Conservation (phyloP, 2,113 vertebrate species). For the Thinocorus orbignyianus region DNA sequence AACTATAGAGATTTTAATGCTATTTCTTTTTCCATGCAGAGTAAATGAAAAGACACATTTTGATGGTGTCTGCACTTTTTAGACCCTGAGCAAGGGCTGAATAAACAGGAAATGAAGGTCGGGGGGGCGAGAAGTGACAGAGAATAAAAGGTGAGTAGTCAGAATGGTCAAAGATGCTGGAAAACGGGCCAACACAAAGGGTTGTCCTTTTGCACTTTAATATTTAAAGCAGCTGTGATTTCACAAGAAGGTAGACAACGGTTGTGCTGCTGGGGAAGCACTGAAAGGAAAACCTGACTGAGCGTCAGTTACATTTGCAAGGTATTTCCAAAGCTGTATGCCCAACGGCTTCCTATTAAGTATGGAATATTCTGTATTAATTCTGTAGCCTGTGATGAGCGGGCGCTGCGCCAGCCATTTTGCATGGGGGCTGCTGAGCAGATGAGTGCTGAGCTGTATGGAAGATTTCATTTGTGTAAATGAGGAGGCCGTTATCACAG, state of each 20-base stretch:
- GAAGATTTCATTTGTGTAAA: slow-evolving; percentile 58
- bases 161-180: background rate
- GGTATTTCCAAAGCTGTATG: background rate
- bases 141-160: background rate
- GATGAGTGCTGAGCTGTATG: slow-evolving; percentile 30
- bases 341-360: background rate
- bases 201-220: background rate
- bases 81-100: slow-evolving; percentile 2
- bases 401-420: background rate
- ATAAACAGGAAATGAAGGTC: slow-evolving; percentile 21
- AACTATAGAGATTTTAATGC: background rate
- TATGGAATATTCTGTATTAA: slow-evolving; percentile 32
- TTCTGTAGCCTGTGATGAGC: background rate
- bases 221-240: background rate
- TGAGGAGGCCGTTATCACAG: slow-evolving; percentile 46
- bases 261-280: background rate
- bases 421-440: slow-evolving; percentile 1
- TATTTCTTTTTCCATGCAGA: background rate
- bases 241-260: background rate
- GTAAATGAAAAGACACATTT: background rate
- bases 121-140: background rate
- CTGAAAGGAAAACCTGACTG: background rate
- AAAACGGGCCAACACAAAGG: background rate
- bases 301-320: background rate
- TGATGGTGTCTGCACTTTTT: slow-evolving; percentile 11